Percentiles rank a stretch among this genome's conserved stretches.
phyloP scores from a whole-genome alignment of 1,140 invertebrate genomes.

The Drosophila melanica region DNA sequence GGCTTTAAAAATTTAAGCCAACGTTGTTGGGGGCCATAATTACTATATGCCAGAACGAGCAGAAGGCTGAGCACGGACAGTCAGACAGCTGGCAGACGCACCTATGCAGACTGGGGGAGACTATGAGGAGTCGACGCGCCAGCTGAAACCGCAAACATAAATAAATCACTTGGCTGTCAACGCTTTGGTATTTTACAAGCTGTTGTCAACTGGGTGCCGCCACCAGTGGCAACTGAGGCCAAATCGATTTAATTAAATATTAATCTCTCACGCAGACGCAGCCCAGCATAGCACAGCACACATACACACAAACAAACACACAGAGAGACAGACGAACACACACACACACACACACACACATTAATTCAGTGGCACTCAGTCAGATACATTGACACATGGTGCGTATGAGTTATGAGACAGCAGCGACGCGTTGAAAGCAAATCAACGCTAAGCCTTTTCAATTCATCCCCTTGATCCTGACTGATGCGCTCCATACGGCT shows the following conservation, averaged over 20 bases:
- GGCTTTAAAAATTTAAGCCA: constrained; percentile 7
- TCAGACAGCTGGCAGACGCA: constrained; percentile 51
- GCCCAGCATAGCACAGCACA: not conserved
- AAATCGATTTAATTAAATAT: constrained; percentile 74
- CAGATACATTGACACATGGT: constrained; percentile 30
- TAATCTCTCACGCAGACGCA: constrained; percentile 43
- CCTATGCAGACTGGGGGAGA: constrained; percentile 8
- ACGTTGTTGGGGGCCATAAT: constrained; percentile 9
- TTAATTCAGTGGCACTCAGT: constrained; percentile 9
- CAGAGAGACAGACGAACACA: not conserved
- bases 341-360: not conserved
- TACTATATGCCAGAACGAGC: constrained; percentile 11
- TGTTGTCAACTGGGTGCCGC: constrained; percentile 47
- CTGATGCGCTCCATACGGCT: constrained; percentile 14
- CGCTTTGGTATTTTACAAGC: constrained; percentile 56
- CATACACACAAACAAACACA: not conserved
- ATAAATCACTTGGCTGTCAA: constrained; percentile 66
- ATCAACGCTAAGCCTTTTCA: constrained; percentile 47
- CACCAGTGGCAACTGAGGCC: constrained; percentile 25
- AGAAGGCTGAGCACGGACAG: not conserved
- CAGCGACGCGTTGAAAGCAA: constrained; percentile 17
- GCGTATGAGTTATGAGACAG: constrained; percentile 54
- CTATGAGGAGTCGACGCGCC: not conserved
- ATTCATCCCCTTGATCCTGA: constrained; percentile 25
- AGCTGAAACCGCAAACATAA: constrained; percentile 51